Evolutionary conservation across 1,140 invertebrate species (phyloP), one percentile per base, ranked within the genome.

Genomic region (Sitobion miscanthi): DNA sequence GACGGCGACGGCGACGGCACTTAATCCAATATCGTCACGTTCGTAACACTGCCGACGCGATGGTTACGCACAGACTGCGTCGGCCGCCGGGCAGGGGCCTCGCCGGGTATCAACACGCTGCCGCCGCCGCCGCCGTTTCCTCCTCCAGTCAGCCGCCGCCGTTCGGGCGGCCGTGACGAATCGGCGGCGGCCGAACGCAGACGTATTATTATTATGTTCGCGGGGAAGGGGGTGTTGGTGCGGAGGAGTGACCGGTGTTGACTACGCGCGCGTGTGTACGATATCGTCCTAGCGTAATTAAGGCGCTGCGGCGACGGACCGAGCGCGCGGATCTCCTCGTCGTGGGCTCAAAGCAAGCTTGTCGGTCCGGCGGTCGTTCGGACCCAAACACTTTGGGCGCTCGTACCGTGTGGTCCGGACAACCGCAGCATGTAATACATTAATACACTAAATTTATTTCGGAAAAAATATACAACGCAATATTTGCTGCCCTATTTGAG

Each of bases 61-160:
- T 25, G n/a, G 87, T 89, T 89, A 52, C 87, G 87, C 87, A 57
- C 87, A 89, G 87, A 89, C 87, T 89, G 87, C 85, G 42, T 25
- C 21, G 77, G n/a, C 77, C 21, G 82, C 8, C 42, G 30, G 86
- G 30, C 87, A 35, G n/a, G 54, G n/a, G 87, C 47, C 49, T 35
- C 87, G 87, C n/a, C 87, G 87, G 49, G n/a, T 89, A 89, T 54
- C 87, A 89, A 89, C 47, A 89, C 87, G 20, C 49, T 25, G 38
- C 47, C 42, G 9, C 45, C 85, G 23, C 45, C 85, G 45, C 85
- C 87, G 87, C 6, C 47, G 47, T 30, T 77, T 77, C 62, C 62
- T n/a, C 62, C 62, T 77, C 62, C 38, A 47, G 83, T 85, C 38
- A 20, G 14, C 17, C 86, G 47, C 11, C 88, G 49, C n/a, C 87